Evolutionary conservation across 2,113 vertebrate genomes (phyloP).

Genomic region (Propithecus coquereli): DNA sequence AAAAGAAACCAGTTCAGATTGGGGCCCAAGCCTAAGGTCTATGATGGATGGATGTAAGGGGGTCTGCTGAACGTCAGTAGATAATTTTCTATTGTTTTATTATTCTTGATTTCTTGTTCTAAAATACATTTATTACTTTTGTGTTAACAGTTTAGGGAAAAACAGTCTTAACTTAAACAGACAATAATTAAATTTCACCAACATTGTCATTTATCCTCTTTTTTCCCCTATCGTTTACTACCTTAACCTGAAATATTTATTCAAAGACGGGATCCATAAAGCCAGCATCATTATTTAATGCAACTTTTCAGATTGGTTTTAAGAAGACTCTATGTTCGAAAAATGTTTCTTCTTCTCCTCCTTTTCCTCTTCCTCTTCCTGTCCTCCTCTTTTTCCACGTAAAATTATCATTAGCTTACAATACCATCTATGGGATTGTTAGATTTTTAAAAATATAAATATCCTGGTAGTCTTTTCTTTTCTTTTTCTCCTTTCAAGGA

Average conservation of each 20-base stretch:
- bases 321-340: background rate
- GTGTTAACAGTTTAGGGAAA: background rate
- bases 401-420: background rate
- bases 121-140: background rate
- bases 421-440: background rate
- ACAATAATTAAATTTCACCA: background rate
- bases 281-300: background rate
- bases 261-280: background rate
- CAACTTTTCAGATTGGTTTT: rapidly evolving
- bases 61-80: background rate
- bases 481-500: background rate
- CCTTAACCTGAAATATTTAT: background rate
- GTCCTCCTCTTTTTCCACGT: background rate
- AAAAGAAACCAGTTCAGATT: background rate
- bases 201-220: background rate
- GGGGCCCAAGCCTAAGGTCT: background rate
- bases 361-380: background rate
- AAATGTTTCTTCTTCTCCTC: background rate
- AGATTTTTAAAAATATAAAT: background rate
- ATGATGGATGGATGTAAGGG: background rate
- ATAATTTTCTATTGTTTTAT: background rate
- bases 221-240: background rate
- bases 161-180: background rate
- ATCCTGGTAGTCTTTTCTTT: background rate
- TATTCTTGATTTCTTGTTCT: background rate